Conservation (phyloP, 1,140 invertebrate species). For the Ruditapes philippinarum region DNA sequence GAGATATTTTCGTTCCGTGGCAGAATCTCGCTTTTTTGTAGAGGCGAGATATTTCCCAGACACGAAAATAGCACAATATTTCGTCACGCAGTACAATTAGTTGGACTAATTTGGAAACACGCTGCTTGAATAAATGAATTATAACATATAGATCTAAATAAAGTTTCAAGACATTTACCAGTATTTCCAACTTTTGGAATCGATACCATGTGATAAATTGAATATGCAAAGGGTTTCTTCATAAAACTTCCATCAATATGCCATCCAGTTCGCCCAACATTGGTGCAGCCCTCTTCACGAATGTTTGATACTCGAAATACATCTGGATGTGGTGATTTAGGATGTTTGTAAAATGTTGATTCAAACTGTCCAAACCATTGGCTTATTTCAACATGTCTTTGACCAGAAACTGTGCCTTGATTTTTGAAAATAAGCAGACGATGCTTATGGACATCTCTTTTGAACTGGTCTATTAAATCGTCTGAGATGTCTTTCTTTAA, state of each 20-base stretch:
- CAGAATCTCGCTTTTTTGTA: too few relatives aligned
- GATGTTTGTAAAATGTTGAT: slow-evolving; percentile 88
- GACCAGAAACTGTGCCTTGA: slow-evolving; percentile 86
- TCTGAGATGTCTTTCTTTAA: slow-evolving; percentile 83
- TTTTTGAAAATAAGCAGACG: slow-evolving; percentile 87
- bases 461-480: slow-evolving; percentile 86
- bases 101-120: too few relatives aligned
- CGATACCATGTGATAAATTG: slow-evolving; percentile 87
- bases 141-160: too few relatives aligned
- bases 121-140: too few relatives aligned
- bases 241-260: slow-evolving; percentile 88
- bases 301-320: slow-evolving; percentile 88
- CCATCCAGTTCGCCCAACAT: slow-evolving; percentile 88
- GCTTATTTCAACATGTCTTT: slow-evolving; percentile 87
- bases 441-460: slow-evolving; percentile 86
- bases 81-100: too few relatives aligned
- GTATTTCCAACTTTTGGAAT: slow-evolving; percentile 86
- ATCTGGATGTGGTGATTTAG: slow-evolving; percentile 87
- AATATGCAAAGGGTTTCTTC: slow-evolving; percentile 86
- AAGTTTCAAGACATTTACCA: slow-evolving; percentile 70
- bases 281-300: slow-evolving; percentile 86
- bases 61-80: too few relatives aligned
- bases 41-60: too few relatives aligned
- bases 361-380: slow-evolving; percentile 88
- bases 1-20: too few relatives aligned